These are phyloP conservation scores for Dasyornis broadbenti DNA, from an alignment of 2,113 vertebrate species.

Conservation along the genomic window DNA sequence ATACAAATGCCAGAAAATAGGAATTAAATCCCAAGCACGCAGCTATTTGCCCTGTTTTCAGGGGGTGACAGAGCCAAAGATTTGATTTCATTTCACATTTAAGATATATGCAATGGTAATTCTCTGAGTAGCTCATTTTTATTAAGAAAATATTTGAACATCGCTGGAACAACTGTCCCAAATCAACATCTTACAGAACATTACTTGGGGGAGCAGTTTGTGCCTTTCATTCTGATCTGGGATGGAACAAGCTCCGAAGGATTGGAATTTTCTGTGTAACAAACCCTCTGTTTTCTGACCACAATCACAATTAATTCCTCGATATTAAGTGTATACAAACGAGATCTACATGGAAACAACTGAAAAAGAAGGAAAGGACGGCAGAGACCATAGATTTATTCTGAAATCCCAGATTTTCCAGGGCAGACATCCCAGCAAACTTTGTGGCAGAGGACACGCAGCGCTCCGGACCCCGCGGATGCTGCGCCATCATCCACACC, in stretches of 20 bases:
- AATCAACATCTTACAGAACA: not conserved
- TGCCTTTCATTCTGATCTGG: not conserved
- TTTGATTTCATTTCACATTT: not conserved
- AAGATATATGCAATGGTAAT: not conserved
- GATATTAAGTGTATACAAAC: accelerated
- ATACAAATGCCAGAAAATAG: not conserved
- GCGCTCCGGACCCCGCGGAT: accelerated
- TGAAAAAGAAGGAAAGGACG: not conserved
- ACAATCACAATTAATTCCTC: accelerated
- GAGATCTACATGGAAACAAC: accelerated
- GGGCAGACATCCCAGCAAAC: not conserved
- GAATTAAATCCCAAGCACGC: not conserved
- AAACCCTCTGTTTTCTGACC: not conserved
- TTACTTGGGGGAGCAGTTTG: not conserved
- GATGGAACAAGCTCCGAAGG: not conserved
- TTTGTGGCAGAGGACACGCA: accelerated
- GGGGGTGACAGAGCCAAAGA: not conserved
- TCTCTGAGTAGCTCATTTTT: not conserved
- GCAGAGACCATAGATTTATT: accelerated
- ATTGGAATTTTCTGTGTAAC: not conserved
- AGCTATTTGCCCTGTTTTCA: not conserved
- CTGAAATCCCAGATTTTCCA: not conserved
- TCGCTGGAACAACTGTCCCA: not conserved
- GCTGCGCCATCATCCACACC: accelerated
- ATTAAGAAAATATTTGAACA: not conserved